Conservation (phyloP, 2,797 vertebrate genomes). For the Phrynocephalus vlangalii region DNA sequence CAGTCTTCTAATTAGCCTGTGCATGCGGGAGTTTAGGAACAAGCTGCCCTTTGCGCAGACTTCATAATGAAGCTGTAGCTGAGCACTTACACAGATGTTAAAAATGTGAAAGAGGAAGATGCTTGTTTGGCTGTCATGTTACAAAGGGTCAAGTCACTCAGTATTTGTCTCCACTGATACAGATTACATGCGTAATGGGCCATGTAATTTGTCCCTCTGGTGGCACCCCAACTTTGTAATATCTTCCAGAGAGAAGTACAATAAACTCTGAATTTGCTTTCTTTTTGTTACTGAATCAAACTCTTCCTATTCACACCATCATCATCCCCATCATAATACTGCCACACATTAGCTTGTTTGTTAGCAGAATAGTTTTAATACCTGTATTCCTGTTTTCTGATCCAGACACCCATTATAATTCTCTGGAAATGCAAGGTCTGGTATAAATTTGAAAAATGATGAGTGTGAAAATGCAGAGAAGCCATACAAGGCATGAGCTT, state of each 20-base stretch:
- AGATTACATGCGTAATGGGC: background rate
- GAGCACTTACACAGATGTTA: background rate
- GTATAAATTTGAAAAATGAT: background rate
- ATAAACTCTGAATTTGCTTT: background rate
- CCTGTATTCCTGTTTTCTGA: too few species aligned
- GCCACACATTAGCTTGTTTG: background rate
- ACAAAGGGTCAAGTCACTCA: conserved; percentile 1
- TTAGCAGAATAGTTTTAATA: background rate
- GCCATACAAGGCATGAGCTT: background rate
- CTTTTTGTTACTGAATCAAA: background rate
- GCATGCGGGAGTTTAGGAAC: background rate
- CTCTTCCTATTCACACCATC: background rate
- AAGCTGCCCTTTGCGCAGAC: conserved; percentile 4
- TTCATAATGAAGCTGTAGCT: conserved; percentile 7
- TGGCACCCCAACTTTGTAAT: background rate
- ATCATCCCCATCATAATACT: background rate
- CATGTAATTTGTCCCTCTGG: background rate
- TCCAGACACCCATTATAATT: too few species aligned
- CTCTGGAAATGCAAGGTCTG: background rate
- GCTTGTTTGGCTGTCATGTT: background rate
- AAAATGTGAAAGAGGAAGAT: background rate
- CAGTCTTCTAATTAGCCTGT: conserved; percentile 11
- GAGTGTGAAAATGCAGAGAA: background rate
- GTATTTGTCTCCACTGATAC: background rate
- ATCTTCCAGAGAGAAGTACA: background rate